These are phyloP conservation scores for Cynaeus angustus DNA, from an alignment of 2,888 invertebrate species.

Conservation along the genomic window DNA sequence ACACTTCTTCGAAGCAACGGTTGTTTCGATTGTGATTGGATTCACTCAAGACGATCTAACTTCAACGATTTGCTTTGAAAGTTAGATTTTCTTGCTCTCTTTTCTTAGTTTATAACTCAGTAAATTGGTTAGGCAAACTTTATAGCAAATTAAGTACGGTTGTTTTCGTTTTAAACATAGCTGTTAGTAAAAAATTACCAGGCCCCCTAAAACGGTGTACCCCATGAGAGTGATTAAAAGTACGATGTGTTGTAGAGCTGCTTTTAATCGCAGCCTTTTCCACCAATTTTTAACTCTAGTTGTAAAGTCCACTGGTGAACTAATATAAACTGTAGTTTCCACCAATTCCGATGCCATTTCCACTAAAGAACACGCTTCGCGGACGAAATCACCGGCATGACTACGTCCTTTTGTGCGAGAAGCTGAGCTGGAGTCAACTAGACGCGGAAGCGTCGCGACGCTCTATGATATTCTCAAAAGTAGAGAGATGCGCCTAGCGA, in stretches of 20 bases:
- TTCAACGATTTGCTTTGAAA: background rate
- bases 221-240: slow-evolving; percentile 84
- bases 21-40: background rate
- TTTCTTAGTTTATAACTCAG: too few relatives aligned
- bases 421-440: slow-evolving; percentile 51
- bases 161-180: too few relatives aligned
- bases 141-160: too few relatives aligned
- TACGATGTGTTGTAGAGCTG: slow-evolving; percentile 82
- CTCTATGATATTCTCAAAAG: slow-evolving; percentile 47
- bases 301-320: slow-evolving; percentile 65
- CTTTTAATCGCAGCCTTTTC: slow-evolving; percentile 78
- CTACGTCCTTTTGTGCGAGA: slow-evolving; percentile 33
- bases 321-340: slow-evolving; percentile 63
- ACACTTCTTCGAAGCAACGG: too few relatives aligned
- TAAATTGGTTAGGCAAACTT: too few relatives aligned
- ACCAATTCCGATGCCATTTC: slow-evolving; percentile 40
- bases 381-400: slow-evolving; percentile 15
- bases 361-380: slow-evolving; percentile 19
- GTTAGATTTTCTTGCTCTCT: too few relatives aligned
- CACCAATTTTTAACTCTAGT: slow-evolving; percentile 69
- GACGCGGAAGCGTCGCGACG: slow-evolving; percentile 53
- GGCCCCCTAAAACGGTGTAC: slow-evolving; percentile 86
- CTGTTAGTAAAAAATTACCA: slow-evolving; percentile 73
- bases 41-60: background rate
- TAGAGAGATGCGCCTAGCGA: slow-evolving; percentile 34